Percentiles rank a stretch among this genome's conserved stretches.
phyloP scores from a whole-genome alignment of 2,888 invertebrate genomes.

The Ochropacha duplaris region DNA sequence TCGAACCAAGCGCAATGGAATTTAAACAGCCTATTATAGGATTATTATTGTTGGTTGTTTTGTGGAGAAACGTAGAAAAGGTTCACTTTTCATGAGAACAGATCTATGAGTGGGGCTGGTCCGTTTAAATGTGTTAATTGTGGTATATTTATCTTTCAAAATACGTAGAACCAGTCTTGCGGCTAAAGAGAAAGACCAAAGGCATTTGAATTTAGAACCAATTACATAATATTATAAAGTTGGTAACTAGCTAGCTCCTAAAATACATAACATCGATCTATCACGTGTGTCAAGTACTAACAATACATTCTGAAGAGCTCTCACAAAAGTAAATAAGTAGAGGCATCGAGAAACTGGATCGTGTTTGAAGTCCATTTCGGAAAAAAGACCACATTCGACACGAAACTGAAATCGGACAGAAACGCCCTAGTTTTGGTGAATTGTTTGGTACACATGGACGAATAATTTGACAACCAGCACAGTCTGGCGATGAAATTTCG shows the following conservation, averaged over 20 bases:
- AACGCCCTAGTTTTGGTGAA: conserved; percentile 33
- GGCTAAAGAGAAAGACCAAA: no score
- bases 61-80: not conserved
- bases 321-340: conserved; percentile 4
- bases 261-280: not conserved
- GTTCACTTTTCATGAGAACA: no score
- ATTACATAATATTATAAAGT: no score
- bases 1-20: conserved; percentile 60
- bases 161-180: no score
- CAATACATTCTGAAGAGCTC: not conserved
- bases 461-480: not conserved
- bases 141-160: no score
- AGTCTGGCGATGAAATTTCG: no score
- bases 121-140: no score
- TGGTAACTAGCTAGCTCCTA: no score
- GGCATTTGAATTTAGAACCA: no score
- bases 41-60: conserved; percentile 22
- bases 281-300: not conserved
- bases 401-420: conserved; percentile 32
- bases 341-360: conserved; percentile 3
- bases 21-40: conserved; percentile 68
- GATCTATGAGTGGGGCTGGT: no score
- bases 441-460: conserved; percentile 21
- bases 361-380: conserved; percentile 27
- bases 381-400: conserved; percentile 33